Evolutionary conservation across 2,797 vertebrate species (phyloP).

Genomic region (Scolopax bukidnonensis): DNA sequence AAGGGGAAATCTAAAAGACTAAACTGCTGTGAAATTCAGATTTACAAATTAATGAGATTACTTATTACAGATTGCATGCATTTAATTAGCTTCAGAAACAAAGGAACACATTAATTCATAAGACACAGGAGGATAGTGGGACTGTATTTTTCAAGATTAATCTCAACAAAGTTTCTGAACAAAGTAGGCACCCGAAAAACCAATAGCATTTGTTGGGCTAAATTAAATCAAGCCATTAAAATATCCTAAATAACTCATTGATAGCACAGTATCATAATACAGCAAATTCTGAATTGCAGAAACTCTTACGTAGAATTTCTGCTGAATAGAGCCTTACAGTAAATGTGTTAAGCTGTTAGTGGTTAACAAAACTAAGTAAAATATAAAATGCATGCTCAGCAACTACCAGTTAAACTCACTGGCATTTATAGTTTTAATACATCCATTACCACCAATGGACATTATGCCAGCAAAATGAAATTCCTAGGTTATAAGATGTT

Average conservation of each 20-base stretch:
- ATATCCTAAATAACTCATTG: not conserved
- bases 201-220: not conserved
- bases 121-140: not conserved
- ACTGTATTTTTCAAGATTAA: not conserved
- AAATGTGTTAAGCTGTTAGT: constrained; percentile 79
- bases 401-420: constrained; percentile 58
- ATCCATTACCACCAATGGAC: constrained; percentile 67
- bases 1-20: constrained; percentile 9
- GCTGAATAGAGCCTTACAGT: constrained; percentile 83
- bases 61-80: constrained; percentile 54
- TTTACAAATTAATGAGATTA: constrained; percentile 63
- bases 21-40: constrained; percentile 29
- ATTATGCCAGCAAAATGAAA: constrained; percentile 58
- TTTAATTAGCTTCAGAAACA: constrained; percentile 56
- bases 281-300: constrained; percentile 14
- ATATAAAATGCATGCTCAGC: constrained; percentile 75
- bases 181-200: not conserved
- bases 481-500: constrained; percentile 39
- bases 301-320: constrained; percentile 70
- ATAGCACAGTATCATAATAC: not conserved
- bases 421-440: constrained; percentile 38
- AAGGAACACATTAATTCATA: constrained; percentile 24
- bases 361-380: constrained; percentile 79
- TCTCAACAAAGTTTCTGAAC: not conserved
- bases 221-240: not conserved